Base-by-base conservation (phyloP, 2,113 vertebrate genomes). In the Pristiophorus japonicus region DNA sequence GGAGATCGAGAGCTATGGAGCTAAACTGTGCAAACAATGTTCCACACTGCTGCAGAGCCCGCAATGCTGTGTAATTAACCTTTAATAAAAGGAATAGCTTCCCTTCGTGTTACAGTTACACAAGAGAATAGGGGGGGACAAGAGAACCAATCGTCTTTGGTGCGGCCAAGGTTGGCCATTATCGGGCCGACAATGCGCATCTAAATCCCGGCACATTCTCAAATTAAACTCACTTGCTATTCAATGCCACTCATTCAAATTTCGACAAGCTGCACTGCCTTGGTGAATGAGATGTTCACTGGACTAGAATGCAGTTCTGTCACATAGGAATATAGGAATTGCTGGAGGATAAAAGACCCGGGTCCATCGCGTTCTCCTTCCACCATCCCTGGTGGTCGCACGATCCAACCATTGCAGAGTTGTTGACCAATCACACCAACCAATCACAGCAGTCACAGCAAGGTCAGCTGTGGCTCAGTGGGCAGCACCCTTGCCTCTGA, bases 1-100 rank as follows among this genome's bases (percentile, higher is more conserved):
- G 1, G 59, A 92, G 30, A 38, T 92, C 22, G 59, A 92, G 62
- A 65, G 88, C 88, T 38, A 65, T 42, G 88, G 88, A 92, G 20
- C 88, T 92, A 92, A 92, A 92, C 88, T 63, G 59, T 63, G 59
- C 59, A 92, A 92, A 63, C 88, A 92, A 92, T 92, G 63, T 92
- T 92, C 88, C 59, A 92, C 88, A 38, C 88, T 92, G 88, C 59
- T 92, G 88, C 34, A 92, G 59, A 38, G 59, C 38, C n/a, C 18
- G 18, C 59, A 92, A 38, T 38, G 34, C 18, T 63, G 34, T 59
- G 30, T 92, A 92, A 92, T 92, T 92, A 90, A 92, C 88, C 88
- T 92, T 92, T 62, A 59, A 90, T 38, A 65, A 63, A 92, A 92
- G 18, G 6, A 63, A 22, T 92, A 65, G 88, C n/a, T n/a, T 92